Base-by-base conservation (phyloP, 2,113 vertebrate genomes). In the Platanista minor region DNA sequence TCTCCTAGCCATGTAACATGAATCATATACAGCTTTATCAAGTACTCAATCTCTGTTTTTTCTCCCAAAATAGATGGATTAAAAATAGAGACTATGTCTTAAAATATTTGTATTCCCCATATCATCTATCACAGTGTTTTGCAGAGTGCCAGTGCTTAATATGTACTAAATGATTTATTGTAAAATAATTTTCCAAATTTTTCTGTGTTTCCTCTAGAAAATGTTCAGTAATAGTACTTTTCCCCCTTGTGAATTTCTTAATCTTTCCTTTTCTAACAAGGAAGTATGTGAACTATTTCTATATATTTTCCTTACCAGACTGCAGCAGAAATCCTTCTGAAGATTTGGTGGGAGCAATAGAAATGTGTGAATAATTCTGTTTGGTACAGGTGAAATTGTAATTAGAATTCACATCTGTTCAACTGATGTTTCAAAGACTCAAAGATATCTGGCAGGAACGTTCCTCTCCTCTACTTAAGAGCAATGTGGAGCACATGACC, bases 121-220 rank as follows among this genome's bases (percentile, higher is more conserved):
- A 36, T 72, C 39, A 82, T 52, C 46, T 91, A 29, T 94, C 52
- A 81, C 3, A 81, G 12, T 74, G 75, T 21, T 64, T 77, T 90
- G 18, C 21, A 31, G 25, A 64, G 21, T 46, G 5, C 92, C 52
- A n/a, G 80, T 77, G 54, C 21, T 95, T 94, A 81, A 46, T 39
- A 72, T 66, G 21, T 29, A 86, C 31, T 43, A 61, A 91, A 85
- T 77, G 43, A 93, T 91, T 95, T 43, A 83, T n/a, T 81, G 4
- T 59, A 74, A 95, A 91, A 94, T 46, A 88, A 86, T 66, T 97
- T 87, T 43, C 90, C 39, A 43, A 87, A 91, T 12, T 85, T 93
- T 78, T 46, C n/a, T 92, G 27, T 66, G 12, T 90, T 94, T 94
- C 91, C 33, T 66, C 33, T 92, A 62, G n/a, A 93, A 87, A 74